Base-by-base conservation (phyloP, 2,113 vertebrate genomes). In the Corydoras maculifer region DNA sequence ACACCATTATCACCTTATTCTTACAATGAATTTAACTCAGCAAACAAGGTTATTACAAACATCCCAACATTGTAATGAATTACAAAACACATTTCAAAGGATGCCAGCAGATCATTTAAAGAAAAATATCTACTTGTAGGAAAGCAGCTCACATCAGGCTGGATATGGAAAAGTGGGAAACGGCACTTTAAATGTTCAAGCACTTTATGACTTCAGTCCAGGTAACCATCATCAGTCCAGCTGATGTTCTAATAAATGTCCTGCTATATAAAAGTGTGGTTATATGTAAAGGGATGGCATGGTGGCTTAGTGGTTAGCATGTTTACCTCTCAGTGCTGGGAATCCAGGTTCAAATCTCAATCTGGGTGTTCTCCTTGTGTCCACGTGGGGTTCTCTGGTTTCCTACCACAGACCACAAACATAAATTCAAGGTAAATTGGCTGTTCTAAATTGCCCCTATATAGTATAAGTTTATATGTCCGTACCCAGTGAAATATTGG, bases 171-270 rank as follows among this genome's bases (percentile, higher is more conserved):
- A 4, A 8, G 25, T 55, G 65, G 80, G 71, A 74, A 69, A 78
- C 84, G 87, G 58, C 10, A 73, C 64, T 43, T 82, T 93, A n/a
- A 89, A 89, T 58, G 93, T 92, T 65, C 70, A 94, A 68, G 93
- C 87, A 25, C 69, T 94, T 68, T 87, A 94, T 81, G 92, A 98
- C 85, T 99, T 97, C 75, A 75, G 43, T 78, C 85, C 94, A 88
- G 95, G 97, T 98, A 65, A 14, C 3, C n/a, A 3, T n/a, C 13
- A 53, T 53, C 13, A 53, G 10, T 53, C 10, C 9, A 53, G 2
- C 10, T 14, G 13, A 14, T 53, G 51, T 53, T 43, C 35, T 43
- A 43, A 4, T 43, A 8, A 43, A 43, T 5, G 35, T 43, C 35
- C 35, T 43, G 35, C 1, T 43, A 43, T 43, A 53, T 53, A 10